Evolutionary conservation across 2,888 invertebrate genomes (phyloP).

Genomic region (Polyploca ridens): DNA sequence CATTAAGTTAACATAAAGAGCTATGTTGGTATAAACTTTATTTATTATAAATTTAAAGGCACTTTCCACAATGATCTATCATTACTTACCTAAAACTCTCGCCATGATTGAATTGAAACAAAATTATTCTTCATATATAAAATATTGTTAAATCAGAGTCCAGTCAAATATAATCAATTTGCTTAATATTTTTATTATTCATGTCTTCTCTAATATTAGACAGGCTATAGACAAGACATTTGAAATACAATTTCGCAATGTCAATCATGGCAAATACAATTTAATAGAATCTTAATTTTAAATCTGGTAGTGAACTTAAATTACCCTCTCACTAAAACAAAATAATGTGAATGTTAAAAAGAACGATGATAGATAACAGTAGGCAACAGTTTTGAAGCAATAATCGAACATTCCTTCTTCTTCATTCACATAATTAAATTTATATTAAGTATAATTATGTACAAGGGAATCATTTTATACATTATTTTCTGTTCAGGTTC

Average conservation of each 20-base stretch:
- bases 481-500: constrained; percentile 67
- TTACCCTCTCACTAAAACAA: constrained; percentile 70
- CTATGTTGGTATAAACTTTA: constrained; percentile 84
- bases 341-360: constrained; percentile 37
- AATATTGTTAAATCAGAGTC: constrained; percentile 20
- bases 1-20: constrained; percentile 84
- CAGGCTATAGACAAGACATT: neutral
- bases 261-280: constrained; percentile 53
- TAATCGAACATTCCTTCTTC: constrained; percentile 49
- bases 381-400: constrained; percentile 49
- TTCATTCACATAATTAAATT: constrained; percentile 49
- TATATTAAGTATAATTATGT: constrained; percentile 50
- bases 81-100: constrained; percentile 59
- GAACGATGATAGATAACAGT: constrained; percentile 30
- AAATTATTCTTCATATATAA: constrained; percentile 39
- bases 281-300: constrained; percentile 50
- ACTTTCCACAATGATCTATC: constrained; percentile 82
- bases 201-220: constrained; percentile 7
- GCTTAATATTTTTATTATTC: neutral
- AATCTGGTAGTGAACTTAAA: constrained; percentile 70
- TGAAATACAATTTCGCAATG: constrained; percentile 20
- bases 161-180: constrained; percentile 12
- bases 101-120: constrained; percentile 63
- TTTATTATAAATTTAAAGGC: constrained; percentile 82
- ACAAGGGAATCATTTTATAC: constrained; percentile 70